Percentiles rank a stretch among this genome's conserved stretches.
Evolutionary conservation across 2,797 vertebrate genomes (phyloP).

Genomic region (Luscinia luscinia): DNA sequence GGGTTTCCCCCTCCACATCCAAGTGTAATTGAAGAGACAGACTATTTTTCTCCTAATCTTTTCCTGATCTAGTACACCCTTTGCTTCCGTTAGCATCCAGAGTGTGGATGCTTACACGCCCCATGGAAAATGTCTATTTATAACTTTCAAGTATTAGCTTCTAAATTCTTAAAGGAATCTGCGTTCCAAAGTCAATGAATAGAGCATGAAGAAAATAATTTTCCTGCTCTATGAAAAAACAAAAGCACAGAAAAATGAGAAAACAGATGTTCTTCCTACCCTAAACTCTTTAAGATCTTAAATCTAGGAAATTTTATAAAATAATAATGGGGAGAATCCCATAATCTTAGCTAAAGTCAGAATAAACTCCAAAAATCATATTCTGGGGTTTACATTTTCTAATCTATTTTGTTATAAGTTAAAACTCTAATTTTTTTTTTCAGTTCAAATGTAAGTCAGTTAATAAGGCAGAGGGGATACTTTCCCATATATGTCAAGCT

Average conservation of each 20-base stretch:
- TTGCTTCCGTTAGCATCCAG: not conserved
- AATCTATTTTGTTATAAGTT: not conserved
- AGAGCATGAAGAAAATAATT: not conserved
- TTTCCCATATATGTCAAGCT: not conserved
- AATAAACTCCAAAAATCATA: not conserved
- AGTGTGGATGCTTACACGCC: not conserved
- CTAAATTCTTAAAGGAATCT: not conserved
- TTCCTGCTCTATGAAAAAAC: not conserved
- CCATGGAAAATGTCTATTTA: not conserved
- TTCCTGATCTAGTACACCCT: not conserved
- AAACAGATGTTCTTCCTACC: not conserved
- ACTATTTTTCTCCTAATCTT: constrained; percentile 7
- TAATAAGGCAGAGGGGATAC: not conserved
- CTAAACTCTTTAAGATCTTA: not conserved
- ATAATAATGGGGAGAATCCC: not conserved
- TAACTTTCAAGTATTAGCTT: not conserved
- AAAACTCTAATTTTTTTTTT: not conserved
- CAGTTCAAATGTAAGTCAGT: not conserved
- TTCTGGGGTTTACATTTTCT: not conserved
- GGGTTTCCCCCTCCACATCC: not conserved
- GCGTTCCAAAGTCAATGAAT: not conserved
- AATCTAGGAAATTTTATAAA: not conserved
- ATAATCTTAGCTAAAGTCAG: not conserved
- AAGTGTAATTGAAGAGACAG: not conserved
- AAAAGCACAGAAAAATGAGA: not conserved